Conservation (phyloP, 1,140 invertebrate species). For the Hylaeus volcanicus region DNA sequence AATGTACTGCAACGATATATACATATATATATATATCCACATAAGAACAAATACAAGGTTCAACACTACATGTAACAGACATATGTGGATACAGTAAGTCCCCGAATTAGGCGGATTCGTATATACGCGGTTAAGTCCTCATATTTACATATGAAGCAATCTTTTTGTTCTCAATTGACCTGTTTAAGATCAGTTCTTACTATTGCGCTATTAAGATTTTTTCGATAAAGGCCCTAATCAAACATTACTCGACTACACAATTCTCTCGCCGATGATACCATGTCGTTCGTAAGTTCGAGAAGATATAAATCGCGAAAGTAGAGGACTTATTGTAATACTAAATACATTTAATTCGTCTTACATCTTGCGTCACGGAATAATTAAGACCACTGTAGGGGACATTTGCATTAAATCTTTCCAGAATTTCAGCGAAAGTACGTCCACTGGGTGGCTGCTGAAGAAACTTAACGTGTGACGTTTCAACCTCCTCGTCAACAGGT, state of each 20-base stretch:
- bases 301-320: too few relatives aligned
- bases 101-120: too few relatives aligned
- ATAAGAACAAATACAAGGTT: not conserved
- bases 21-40: not conserved
- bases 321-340: too few relatives aligned
- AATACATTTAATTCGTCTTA: slow-evolving; percentile 80
- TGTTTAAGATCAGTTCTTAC: too few relatives aligned
- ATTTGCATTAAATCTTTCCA: slow-evolving; percentile 98
- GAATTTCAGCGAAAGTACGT: slow-evolving; percentile 85
- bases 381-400: slow-evolving; percentile 98
- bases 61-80: slow-evolving; percentile 10
- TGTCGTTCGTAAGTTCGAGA: too few relatives aligned
- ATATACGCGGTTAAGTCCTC: too few relatives aligned
- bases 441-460: slow-evolving; percentile 87
- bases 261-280: too few relatives aligned
- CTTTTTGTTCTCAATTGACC: too few relatives aligned
- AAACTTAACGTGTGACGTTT: slow-evolving; percentile 92
- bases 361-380: slow-evolving; percentile 97
- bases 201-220: too few relatives aligned
- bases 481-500: slow-evolving; percentile 97
- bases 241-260: too few relatives aligned
- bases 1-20: slow-evolving; percentile 59
- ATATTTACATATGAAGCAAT: too few relatives aligned
- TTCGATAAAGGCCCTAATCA: too few relatives aligned
- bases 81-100: not conserved